These are phyloP conservation scores for Dipodomys stephensi DNA, from an alignment of 2,113 vertebrate species.

Conservation along the genomic window DNA sequence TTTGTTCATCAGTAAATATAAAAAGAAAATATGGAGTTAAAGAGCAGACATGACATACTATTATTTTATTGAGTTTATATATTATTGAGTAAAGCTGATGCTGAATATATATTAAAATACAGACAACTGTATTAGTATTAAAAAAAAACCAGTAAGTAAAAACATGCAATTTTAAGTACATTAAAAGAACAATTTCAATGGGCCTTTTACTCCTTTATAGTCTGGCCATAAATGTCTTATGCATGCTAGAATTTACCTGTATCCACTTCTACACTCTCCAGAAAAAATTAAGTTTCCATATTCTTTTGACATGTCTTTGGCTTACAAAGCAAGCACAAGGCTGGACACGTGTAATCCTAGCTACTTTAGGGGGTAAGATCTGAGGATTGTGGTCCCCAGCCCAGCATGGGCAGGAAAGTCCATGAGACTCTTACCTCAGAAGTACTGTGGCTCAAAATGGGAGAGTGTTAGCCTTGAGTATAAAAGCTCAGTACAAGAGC, in stretches of 20 bases:
- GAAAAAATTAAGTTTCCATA: not conserved
- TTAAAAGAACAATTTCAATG: not conserved
- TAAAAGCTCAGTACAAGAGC: not conserved
- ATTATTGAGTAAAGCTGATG: constrained; percentile 34
- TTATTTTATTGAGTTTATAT: not conserved
- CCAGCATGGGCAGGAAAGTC: too few relatives aligned
- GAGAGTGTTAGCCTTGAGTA: too few relatives aligned
- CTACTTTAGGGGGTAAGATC: too few relatives aligned
- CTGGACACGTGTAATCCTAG: too few relatives aligned
- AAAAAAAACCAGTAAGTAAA: constrained; percentile 10
- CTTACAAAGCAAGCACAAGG: not conserved
- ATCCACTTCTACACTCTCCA: not conserved
- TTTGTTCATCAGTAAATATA: constrained; percentile 30
- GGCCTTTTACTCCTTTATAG: not conserved
- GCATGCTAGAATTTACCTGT: not conserved
- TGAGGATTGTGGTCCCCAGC: too few relatives aligned
- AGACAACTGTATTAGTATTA: constrained; percentile 4
- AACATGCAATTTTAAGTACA: constrained; percentile 6
- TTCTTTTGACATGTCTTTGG: constrained; percentile 6
- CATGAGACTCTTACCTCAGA: too few relatives aligned
- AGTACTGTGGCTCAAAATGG: too few relatives aligned
- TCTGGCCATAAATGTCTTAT: not conserved
- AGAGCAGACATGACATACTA: not conserved
- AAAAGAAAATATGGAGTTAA: constrained; percentile 19
- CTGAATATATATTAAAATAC: constrained; percentile 36